phyloP scores from a whole-genome alignment of 1,140 invertebrate genomes.

The Helicoverpa armigera region DNA sequence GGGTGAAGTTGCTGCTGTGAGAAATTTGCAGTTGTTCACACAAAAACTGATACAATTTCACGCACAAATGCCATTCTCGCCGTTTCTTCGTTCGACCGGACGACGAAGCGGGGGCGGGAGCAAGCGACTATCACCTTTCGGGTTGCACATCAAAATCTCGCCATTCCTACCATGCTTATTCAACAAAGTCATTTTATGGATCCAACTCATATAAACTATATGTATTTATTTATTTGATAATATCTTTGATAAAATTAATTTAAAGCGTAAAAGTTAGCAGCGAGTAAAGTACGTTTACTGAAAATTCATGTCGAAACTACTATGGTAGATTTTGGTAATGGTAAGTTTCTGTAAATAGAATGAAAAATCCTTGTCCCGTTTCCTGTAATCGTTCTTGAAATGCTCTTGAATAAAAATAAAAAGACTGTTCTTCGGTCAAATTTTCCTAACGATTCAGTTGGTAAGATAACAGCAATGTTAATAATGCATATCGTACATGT shows the following conservation, averaged over 20 bases:
- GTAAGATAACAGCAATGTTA: neutral
- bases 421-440: neutral
- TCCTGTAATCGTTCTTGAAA: too few species aligned
- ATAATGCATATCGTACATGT: too few species aligned
- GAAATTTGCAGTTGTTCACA: conserved; percentile 81
- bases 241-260: too few species aligned
- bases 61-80: conserved; percentile 82
- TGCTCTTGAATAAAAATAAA: neutral
- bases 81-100: conserved; percentile 71
- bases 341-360: too few species aligned
- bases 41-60: conserved; percentile 82
- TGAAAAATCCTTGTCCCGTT: too few species aligned
- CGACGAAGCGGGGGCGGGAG: conserved; percentile 63
- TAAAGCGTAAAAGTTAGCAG: too few species aligned
- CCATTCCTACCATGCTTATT: neutral
- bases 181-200: neutral
- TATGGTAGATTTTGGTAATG: too few species aligned
- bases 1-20: conserved; percentile 66
- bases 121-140: conserved; percentile 50
- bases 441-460: conserved; percentile 12
- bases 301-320: too few species aligned
- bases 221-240: too few species aligned
- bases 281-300: too few species aligned
- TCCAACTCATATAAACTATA: neutral
- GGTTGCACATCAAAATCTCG: conserved; percentile 47